Conservation (phyloP, 2,888 invertebrate species). For the Rotaria sp. region DNA sequence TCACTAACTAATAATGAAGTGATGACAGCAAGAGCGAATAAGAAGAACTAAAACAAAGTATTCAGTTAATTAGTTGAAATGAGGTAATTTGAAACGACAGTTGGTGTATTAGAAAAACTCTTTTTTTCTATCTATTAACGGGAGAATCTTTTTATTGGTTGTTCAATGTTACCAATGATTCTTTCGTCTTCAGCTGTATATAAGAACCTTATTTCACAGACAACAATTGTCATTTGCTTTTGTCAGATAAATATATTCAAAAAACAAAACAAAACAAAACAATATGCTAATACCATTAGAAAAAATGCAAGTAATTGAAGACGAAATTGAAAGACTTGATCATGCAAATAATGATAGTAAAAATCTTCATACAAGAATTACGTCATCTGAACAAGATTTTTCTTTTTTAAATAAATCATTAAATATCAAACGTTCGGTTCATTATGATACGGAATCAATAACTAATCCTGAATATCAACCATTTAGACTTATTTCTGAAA, state of each 20-base stretch:
- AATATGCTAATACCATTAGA: neutral
- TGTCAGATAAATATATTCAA: neutral
- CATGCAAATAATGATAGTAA: neutral
- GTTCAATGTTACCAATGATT: neutral
- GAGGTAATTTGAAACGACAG: neutral
- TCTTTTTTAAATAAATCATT: neutral
- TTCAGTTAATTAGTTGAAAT: no score
- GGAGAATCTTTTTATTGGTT: neutral
- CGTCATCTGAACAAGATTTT: neutral
- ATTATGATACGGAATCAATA: neutral
- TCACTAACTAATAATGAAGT: neutral
- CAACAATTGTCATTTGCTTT: neutral
- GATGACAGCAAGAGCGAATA: neutral
- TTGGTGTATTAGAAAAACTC: neutral
- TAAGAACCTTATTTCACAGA: neutral
- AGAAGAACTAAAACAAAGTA: no score
- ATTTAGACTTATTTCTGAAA: neutral
- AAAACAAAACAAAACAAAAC: no score
- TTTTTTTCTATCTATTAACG: neutral
- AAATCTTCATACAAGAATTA: neutral
- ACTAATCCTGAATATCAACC: neutral
- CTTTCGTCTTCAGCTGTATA: neutral
- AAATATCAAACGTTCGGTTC: neutral
- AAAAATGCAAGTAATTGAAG: constrained; percentile 6
- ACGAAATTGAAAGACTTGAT: neutral